These are phyloP conservation scores for Lagodon rhomboides DNA, from an alignment of 2,797 vertebrate genomes.

Conservation along the genomic window DNA sequence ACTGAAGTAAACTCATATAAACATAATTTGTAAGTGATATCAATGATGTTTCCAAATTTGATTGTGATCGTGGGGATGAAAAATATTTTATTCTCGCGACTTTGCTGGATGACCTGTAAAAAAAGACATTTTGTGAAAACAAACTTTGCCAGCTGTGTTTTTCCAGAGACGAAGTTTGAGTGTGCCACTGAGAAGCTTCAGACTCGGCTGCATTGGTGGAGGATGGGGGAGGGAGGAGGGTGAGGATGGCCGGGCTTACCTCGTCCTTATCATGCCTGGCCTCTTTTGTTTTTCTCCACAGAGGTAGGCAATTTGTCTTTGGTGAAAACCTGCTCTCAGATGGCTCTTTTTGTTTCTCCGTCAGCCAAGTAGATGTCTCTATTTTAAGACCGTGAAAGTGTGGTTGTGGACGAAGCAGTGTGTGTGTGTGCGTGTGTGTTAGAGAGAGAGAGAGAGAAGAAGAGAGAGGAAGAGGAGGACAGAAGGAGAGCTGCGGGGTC, in stretches of 20 bases:
- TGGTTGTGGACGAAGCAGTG: constrained; percentile 14
- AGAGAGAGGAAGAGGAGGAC: constrained; percentile 16
- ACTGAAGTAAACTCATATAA: no score
- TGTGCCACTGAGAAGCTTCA: neutral
- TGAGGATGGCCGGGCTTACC: constrained; percentile 1
- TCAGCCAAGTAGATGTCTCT: constrained; percentile 37
- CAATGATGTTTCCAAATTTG: no score
- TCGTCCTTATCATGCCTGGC: constrained; percentile 9
- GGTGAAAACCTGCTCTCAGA: constrained; percentile 27
- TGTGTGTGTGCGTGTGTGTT: constrained; percentile 18
- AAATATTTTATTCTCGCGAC: no score
- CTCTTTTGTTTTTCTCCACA: constrained; percentile 33
- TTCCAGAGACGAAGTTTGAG: neutral
- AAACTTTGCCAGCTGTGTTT: neutral
- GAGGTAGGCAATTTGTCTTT: constrained; percentile 39
- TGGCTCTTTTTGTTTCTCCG: constrained; percentile 35
- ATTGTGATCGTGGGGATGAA: no score
- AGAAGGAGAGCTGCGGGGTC: constrained; percentile 46
- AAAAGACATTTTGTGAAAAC: neutral
- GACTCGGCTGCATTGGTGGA: neutral
- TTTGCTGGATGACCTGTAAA: neutral
- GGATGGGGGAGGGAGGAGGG: neutral
- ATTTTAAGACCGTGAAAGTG: constrained; percentile 36
- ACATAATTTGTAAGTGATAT: no score
- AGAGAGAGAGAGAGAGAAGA: neutral